Evolutionary conservation across 2,888 invertebrate species (phyloP), one percentile per base, ranked within the genome.

Genomic region (Amblyteles armatorius): DNA sequence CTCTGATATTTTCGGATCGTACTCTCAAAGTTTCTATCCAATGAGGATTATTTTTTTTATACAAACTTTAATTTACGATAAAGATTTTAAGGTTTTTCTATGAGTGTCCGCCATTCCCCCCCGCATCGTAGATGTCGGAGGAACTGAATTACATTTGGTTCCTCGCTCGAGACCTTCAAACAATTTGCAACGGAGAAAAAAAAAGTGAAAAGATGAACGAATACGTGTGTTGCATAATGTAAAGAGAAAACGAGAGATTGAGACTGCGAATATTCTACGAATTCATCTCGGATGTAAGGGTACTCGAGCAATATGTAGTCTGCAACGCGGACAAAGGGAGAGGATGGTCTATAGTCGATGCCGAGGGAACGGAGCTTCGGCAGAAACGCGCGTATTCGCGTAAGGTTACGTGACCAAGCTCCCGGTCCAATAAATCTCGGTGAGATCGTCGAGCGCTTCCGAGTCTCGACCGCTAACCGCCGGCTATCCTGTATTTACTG

Each of bases 401-500:
- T 26, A 77, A 77, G 67, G 67, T 77, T 77, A 77, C 77, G 77
- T 65, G 77, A 77, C 77, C 67, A 36, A 74, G 50, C 77, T 52
- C 40, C 67, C 67, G 36, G 50, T 9, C 57, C 84, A 86, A 90
- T 90, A 90, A 90, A 90, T 90, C 90, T 89, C 79, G 76, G 65
- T 80, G 60, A 60, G 87, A 86, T 83, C 87, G 87, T 88, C 73
- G 87, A 87, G 85, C 87, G 87, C 87, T 89, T 88, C 86, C 81
- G 81, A 84, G 84, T 80, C 87, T 86, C 85, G 86, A 82, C 84
- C 82, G 50, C 82, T 82, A 85, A 85, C 82, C 84, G 71, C 82
- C 86, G 83, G 84, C 83, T 87, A 89, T 90, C 87, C 89, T 86
- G 88, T 89, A 87, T 90, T 90, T 89, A 90, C 89, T 89, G 60